Conservation (phyloP, 1,140 invertebrate species). For the Monochamus saltuarius region DNA sequence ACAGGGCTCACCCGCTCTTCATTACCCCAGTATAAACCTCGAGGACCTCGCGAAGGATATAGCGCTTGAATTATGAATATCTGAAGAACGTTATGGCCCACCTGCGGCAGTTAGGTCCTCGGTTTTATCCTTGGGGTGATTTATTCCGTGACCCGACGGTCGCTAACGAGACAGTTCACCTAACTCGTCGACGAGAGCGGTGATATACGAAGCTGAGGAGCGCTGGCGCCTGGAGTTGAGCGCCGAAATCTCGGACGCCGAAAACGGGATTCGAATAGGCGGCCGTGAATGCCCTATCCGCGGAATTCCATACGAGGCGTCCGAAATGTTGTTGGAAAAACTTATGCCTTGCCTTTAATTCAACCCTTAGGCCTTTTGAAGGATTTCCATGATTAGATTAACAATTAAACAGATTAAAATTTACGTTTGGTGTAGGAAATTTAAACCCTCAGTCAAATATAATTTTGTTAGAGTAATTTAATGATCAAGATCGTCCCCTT, state of each 20-base stretch:
- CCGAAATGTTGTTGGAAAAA: no score
- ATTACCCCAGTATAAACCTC: conserved; percentile 29
- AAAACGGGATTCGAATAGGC: conserved; percentile 13
- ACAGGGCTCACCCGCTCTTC: conserved; percentile 17
- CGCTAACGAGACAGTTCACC: conserved; percentile 45
- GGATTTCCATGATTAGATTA: no score
- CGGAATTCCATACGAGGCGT: no score
- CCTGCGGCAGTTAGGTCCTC: conserved; percentile 46
- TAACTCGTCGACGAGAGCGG: conserved; percentile 28
- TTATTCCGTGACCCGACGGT: conserved; percentile 37
- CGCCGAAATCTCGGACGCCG: conserved; percentile 35
- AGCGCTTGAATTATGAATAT: conserved; percentile 47
- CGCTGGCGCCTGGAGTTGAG: conserved; percentile 31
- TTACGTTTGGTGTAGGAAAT: no score
- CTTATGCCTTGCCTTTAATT: no score
- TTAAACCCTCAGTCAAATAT: no score
- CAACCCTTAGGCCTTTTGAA: no score
- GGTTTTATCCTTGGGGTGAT: conserved; percentile 33
- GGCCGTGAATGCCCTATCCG: no score
- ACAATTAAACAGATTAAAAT: no score
- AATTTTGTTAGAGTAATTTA: no score
- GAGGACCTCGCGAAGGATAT: conserved; percentile 22
- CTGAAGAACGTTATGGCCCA: conserved; percentile 43
- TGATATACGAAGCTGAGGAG: conserved; percentile 38
- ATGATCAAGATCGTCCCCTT: no score